These are phyloP conservation scores for Bombyx mandarina DNA, from an alignment of 1,140 invertebrate genomes.

Conservation along the genomic window DNA sequence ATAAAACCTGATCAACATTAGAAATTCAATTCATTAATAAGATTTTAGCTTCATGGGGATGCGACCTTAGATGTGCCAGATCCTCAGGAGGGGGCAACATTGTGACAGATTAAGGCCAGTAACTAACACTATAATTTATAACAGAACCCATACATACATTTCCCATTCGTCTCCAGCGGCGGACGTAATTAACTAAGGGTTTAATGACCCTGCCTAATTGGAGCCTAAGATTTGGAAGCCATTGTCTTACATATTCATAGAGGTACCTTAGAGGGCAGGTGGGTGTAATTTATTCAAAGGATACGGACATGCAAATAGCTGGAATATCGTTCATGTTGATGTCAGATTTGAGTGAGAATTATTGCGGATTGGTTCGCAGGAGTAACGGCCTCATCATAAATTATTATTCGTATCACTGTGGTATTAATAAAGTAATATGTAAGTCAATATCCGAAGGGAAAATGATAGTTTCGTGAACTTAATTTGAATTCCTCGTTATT, in stretches of 20 bases:
- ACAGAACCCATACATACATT: conserved; percentile 16
- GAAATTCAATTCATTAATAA: no score
- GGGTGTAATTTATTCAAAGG: conserved; percentile 63
- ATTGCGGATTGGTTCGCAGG: conserved; percentile 54
- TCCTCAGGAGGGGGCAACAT: no score
- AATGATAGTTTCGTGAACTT: no score
- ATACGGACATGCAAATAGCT: conserved; percentile 65
- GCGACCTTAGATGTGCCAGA: no score
- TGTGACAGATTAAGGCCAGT: no score
- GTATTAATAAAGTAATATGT: conserved; percentile 5
- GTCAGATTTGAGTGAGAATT: conserved; percentile 67
- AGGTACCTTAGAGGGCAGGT: conserved; percentile 49
- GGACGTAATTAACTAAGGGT: conserved; percentile 52
- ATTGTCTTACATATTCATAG: conserved; percentile 70
- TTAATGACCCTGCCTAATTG: conserved; percentile 64
- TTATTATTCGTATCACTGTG: conserved; percentile 17
- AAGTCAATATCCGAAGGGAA: neutral
- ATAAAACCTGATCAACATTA: no score
- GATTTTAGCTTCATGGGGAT: no score
- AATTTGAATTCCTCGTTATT: no score
- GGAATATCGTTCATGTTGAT: conserved; percentile 68
- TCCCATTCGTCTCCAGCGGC: conserved; percentile 27
- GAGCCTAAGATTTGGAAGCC: conserved; percentile 60
- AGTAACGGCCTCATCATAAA: conserved; percentile 12
- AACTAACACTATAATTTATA: neutral